These are phyloP conservation scores for Hypotaenidia okinawae DNA, from an alignment of 2,797 vertebrate genomes.

Conservation along the genomic window DNA sequence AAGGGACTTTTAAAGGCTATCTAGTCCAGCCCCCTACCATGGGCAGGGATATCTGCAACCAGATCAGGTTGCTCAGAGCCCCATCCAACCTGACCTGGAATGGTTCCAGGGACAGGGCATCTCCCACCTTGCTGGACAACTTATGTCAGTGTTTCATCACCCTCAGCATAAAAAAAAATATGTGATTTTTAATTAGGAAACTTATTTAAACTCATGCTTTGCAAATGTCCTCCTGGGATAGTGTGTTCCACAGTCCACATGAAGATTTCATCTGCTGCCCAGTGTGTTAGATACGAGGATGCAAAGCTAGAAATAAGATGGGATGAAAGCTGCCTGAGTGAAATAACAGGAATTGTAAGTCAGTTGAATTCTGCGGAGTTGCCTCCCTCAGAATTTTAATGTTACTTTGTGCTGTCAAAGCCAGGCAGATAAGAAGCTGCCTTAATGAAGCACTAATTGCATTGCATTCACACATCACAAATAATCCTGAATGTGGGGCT, in stretches of 20 bases:
- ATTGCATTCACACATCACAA: constrained; percentile 58
- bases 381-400: constrained; percentile 59
- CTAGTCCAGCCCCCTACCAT: fast-evolving
- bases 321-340: neutral
- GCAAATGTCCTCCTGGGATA: neutral
- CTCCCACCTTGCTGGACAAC: fast-evolving
- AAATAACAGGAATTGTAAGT: neutral
- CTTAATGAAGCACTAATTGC: constrained; percentile 67
- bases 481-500: constrained; percentile 44
- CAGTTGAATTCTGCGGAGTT: constrained; percentile 17
- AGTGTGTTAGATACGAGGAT: neutral
- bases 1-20: fast-evolving
- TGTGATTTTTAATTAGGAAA: neutral
- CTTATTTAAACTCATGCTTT: neutral
- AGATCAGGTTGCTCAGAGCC: fast-evolving
- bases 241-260: neutral
- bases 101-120: neutral
- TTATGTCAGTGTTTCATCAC: fast-evolving
- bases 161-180: fast-evolving
- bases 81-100: fast-evolving
- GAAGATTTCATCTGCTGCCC: neutral
- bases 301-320: neutral
- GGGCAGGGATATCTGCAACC: neutral
- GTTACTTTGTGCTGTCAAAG: constrained; percentile 58
- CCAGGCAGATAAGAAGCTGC: constrained; percentile 62